These are phyloP conservation scores for Tachina fera DNA, from an alignment of 2,888 invertebrate genomes.

Conservation along the genomic window DNA sequence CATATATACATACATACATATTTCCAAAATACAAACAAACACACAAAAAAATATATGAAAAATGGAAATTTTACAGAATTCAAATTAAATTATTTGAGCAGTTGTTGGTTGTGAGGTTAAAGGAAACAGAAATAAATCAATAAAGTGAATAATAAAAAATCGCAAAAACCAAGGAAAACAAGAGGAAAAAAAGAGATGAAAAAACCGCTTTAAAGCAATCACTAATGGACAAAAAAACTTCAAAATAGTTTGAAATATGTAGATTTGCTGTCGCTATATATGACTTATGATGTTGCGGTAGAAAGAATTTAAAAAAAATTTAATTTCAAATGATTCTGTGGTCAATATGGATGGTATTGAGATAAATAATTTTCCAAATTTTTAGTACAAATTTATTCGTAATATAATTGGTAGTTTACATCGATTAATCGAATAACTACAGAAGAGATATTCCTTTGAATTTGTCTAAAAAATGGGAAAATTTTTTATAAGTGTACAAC, in stretches of 20 bases:
- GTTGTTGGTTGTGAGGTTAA: slow-evolving; percentile 15
- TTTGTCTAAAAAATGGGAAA: no score
- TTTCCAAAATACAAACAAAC: no score
- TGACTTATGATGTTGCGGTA: not conserved
- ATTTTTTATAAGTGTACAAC: no score
- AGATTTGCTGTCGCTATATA: not conserved
- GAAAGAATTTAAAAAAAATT: not conserved
- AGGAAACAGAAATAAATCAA: slow-evolving; percentile 32
- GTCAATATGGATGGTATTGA: no score
- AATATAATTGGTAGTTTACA: no score
- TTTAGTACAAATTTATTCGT: no score
- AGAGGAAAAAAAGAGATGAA: not conserved
- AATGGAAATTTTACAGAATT: slow-evolving; percentile 5
- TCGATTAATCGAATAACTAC: no score
- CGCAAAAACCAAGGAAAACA: slow-evolving; percentile 14
- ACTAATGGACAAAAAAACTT: slow-evolving; percentile 13
- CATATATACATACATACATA: no score
- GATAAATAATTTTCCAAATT: no score
- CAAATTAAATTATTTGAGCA: slow-evolving; percentile 38
- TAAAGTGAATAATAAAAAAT: slow-evolving; percentile 16
- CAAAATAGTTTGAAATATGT: not conserved
- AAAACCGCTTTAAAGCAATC: not conserved
- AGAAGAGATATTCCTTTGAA: no score
- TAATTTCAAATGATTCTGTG: not conserved
- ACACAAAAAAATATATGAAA: not conserved